Evolutionary conservation across 2,797 vertebrate species (phyloP).

Genomic region (Trematomus bernacchii): DNA sequence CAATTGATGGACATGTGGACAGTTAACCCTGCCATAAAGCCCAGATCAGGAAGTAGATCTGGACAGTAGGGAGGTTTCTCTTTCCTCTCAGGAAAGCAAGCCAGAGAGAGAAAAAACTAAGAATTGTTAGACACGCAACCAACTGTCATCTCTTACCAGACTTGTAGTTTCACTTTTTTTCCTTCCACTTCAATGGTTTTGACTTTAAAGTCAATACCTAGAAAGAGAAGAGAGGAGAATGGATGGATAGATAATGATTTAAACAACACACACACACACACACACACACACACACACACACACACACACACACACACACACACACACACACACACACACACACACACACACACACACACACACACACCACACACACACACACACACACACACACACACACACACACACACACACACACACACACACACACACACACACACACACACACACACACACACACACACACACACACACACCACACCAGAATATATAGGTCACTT

Average conservation of each 20-base stretch:
- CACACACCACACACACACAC: background rate
- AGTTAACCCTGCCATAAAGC: slow-evolving; percentile 52
- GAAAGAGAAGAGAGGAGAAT: background rate
- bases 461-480: slow-evolving; percentile 9
- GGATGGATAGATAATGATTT: slow-evolving; percentile 41
- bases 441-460: slow-evolving; percentile 13
- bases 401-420: slow-evolving; percentile 8
- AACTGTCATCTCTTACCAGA: slow-evolving; percentile 87
- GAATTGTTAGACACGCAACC: slow-evolving; percentile 1
- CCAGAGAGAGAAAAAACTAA: background rate
- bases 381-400: background rate
- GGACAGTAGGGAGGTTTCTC: slow-evolving; percentile 54
- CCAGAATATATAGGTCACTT: slow-evolving; percentile 63
- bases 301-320: slow-evolving; percentile 12
- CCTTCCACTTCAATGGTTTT: slow-evolving; percentile 95
- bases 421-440: slow-evolving; percentile 8
- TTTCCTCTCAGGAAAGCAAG: slow-evolving; percentile 43
- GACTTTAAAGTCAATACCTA: slow-evolving; percentile 97
- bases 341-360: slow-evolving; percentile 26
- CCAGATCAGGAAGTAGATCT: slow-evolving; percentile 25
- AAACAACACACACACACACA: slow-evolving; percentile 28
- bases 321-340: slow-evolving; percentile 16
- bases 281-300: slow-evolving; percentile 13
- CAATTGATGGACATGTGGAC: slow-evolving; percentile 20
- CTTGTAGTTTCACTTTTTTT: slow-evolving; percentile 96